Evolutionary conservation across 2,888 invertebrate genomes (phyloP).

Genomic region (Drosophila glabriapex): DNA sequence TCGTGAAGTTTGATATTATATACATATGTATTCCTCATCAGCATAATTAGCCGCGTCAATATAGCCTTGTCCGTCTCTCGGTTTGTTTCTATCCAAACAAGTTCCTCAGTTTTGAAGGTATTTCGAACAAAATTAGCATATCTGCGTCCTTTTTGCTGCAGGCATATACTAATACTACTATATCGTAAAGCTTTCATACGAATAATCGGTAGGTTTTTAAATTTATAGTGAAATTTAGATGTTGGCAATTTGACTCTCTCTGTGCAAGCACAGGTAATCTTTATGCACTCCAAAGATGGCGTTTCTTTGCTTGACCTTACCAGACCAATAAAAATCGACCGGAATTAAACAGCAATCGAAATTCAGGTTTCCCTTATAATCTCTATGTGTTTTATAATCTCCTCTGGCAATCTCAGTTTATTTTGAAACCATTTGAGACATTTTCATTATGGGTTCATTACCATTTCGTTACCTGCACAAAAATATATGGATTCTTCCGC

Average conservation of each 20-base stretch:
- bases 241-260: background rate
- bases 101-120: background rate
- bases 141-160: too few relatives aligned
- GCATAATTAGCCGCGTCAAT: background rate
- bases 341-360: background rate
- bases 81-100: background rate
- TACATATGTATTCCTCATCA: background rate
- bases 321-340: background rate
- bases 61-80: background rate
- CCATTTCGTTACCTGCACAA: conserved; percentile 7
- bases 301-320: background rate
- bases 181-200: too few relatives aligned
- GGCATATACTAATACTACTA: too few relatives aligned
- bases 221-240: background rate
- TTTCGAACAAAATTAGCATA: background rate
- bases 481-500: conserved; percentile 18
- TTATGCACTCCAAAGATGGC: too few relatives aligned
- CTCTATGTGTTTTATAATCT: background rate
- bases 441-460: conserved; percentile 23
- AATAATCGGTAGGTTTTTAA: background rate
- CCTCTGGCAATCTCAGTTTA: conserved; percentile 4
- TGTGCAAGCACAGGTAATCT: background rate
- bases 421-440: conserved; percentile 16
- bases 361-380: background rate
- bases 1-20: background rate